Evolutionary conservation across 2,888 invertebrate species (phyloP).

Genomic region (Eutolmus rufibarbis): DNA sequence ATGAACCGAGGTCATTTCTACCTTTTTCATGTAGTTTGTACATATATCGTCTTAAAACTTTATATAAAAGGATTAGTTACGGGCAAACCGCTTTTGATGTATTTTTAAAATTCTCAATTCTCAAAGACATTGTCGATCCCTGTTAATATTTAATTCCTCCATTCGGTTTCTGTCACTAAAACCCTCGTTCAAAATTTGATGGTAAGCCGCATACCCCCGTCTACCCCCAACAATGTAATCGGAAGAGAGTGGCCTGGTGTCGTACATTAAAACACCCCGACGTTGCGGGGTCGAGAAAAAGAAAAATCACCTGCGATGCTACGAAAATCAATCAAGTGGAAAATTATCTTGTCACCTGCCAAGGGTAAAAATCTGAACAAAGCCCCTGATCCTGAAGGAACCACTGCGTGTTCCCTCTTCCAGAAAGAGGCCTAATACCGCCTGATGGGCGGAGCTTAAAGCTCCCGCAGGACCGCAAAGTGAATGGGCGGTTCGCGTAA

Average conservation of each 20-base stretch:
- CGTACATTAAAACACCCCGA: not conserved
- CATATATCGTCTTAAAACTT: not conserved
- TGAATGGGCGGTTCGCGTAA: constrained; percentile 17
- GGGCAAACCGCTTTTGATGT: not conserved
- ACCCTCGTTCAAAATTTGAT: constrained; percentile 1
- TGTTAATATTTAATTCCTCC: not conserved
- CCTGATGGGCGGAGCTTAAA: not conserved
- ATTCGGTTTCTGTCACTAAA: not conserved
- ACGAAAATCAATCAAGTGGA: constrained; percentile 41
- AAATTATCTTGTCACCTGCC: constrained; percentile 43
- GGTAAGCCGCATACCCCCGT: not conserved
- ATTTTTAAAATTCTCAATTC: not conserved
- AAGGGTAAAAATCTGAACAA: constrained; percentile 22
- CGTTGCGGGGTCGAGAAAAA: not conserved
- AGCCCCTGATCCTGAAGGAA: constrained; percentile 11
- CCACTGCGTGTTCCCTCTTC: not conserved
- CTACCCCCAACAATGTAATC: not conserved
- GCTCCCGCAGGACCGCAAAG: not conserved
- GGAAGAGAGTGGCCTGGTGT: not conserved
- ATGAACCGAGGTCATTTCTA: not conserved
- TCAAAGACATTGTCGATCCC: not conserved
- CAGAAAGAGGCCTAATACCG: not conserved
- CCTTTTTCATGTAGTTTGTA: not conserved
- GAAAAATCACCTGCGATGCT: constrained; percentile 12
- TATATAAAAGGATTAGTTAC: not conserved